A percentile compares a stretch with the other conserved stretches of the same genome.
These are phyloP conservation scores for Linurgus olivaceus DNA, from an alignment of 2,797 vertebrate species.

Conservation along the genomic window DNA sequence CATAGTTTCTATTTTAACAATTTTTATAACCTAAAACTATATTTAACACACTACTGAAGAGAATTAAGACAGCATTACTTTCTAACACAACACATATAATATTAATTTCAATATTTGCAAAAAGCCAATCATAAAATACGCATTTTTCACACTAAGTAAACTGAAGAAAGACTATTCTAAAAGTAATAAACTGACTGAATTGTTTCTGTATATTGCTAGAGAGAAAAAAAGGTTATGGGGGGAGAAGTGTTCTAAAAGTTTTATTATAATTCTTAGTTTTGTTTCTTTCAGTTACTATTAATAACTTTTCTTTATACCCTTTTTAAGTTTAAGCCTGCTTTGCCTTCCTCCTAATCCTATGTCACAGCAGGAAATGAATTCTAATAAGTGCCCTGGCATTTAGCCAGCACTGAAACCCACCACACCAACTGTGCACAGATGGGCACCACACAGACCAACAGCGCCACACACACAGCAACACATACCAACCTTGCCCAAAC, in stretches of 20 bases:
- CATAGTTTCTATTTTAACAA: too few relatives aligned
- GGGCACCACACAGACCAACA: too few relatives aligned
- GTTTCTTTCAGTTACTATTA: background rate
- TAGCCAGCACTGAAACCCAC: background rate
- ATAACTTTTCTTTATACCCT: background rate
- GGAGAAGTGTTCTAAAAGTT: background rate
- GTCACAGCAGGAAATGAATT: background rate
- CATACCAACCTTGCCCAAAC: background rate
- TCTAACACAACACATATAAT: too few relatives aligned
- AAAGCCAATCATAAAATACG: too few relatives aligned
- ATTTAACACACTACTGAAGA: too few relatives aligned
- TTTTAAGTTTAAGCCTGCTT: background rate
- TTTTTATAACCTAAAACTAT: too few relatives aligned
- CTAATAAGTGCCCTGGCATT: background rate
- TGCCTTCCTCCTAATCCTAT: background rate
- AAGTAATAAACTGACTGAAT: background rate
- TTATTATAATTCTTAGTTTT: background rate
- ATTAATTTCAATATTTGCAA: too few relatives aligned
- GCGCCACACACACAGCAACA: background rate
- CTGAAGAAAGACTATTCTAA: background rate
- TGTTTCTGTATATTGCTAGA: background rate
- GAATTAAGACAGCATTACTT: too few relatives aligned
- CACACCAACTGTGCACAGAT: background rate
- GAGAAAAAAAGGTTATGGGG: background rate
- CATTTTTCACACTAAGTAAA: background rate